Evolutionary conservation across 2,888 invertebrate species (phyloP).

Genomic region (Falcaria lacertinaria): DNA sequence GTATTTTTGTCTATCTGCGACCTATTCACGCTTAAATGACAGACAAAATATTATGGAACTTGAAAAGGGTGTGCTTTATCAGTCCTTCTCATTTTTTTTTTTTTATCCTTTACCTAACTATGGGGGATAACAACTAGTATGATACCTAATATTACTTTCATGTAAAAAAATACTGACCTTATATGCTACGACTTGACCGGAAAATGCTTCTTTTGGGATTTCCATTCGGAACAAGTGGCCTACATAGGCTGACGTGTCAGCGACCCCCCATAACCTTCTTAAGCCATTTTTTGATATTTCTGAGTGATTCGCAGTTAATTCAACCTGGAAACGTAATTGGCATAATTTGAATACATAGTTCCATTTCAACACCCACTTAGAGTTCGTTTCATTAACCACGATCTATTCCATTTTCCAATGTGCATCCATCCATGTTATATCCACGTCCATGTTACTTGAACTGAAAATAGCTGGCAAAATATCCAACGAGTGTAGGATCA

Average conservation of each 20-base stretch:
- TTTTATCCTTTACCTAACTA: too few relatives aligned
- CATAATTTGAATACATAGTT: constrained; percentile 2
- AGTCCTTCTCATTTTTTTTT: too few relatives aligned
- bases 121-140: too few relatives aligned
- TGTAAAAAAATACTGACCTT: constrained; percentile 76
- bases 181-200: constrained; percentile 82
- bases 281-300: constrained; percentile 74
- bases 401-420: constrained; percentile 7
- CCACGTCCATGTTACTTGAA: too few relatives aligned
- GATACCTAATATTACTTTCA: too few relatives aligned
- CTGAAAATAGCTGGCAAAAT: constrained; percentile 10
- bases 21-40: too few relatives aligned
- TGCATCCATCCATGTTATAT: too few relatives aligned
- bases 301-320: constrained; percentile 68
- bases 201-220: constrained; percentile 85
- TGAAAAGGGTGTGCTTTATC: too few relatives aligned
- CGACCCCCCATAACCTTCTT: constrained; percentile 78
- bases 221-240: constrained; percentile 87
- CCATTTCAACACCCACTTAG: not conserved
- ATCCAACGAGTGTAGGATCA: constrained; percentile 15
- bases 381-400: not conserved
- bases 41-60: too few relatives aligned
- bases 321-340: constrained; percentile 46
- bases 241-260: constrained; percentile 83
- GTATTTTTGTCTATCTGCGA: too few relatives aligned